phyloP scores from a whole-genome alignment of 2,888 invertebrate species.

The Danaus chrysippus region DNA sequence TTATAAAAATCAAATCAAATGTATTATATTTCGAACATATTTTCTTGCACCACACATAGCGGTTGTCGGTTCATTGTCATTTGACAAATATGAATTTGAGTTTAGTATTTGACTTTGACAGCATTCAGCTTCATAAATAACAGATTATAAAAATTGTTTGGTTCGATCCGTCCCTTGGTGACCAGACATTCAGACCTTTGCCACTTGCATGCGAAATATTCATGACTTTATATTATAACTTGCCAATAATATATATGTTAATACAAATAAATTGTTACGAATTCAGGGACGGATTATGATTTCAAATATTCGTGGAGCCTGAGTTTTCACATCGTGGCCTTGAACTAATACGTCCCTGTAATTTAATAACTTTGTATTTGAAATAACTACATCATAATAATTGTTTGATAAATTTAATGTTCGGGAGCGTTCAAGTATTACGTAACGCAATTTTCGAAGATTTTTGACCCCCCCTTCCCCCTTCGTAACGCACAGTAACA shows the following conservation, averaged over 20 bases:
- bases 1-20: neutral
- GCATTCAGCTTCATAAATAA: slow-evolving; percentile 37
- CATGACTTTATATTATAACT: too few species aligned
- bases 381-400: slow-evolving; percentile 11
- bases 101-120: slow-evolving; percentile 47
- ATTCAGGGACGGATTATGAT: slow-evolving; percentile 5
- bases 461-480: too few species aligned
- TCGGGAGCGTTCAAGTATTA: too few species aligned
- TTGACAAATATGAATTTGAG: slow-evolving; percentile 53
- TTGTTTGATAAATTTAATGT: slow-evolving; percentile 10
- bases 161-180: slow-evolving; percentile 68
- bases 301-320: neutral
- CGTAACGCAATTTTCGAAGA: too few species aligned
- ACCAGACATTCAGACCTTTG: slow-evolving; percentile 29
- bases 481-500: too few species aligned
- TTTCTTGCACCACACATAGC: slow-evolving; percentile 13
- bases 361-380: too few species aligned
- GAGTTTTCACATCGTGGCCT: neutral
- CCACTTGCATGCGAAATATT: neutral
- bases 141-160: slow-evolving; percentile 43
- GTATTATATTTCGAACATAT: neutral
- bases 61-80: slow-evolving; percentile 57
- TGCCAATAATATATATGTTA: too few species aligned
- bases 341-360: slow-evolving; percentile 2
- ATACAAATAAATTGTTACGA: too few species aligned